Base-by-base conservation (phyloP, 2,888 invertebrate species). In the Cryptophagus acutangulus region DNA sequence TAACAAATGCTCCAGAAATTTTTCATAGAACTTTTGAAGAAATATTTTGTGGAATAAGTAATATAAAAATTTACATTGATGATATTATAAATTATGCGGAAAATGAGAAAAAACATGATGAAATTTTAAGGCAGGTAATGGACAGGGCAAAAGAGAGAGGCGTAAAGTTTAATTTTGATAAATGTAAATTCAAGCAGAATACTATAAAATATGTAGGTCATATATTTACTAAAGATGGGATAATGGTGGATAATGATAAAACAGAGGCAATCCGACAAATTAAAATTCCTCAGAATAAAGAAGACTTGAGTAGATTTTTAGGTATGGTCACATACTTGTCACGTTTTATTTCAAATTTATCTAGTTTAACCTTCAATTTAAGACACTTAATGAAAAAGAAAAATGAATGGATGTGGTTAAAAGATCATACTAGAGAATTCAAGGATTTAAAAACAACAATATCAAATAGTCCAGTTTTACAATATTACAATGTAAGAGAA, bases 121-220 rank as follows among this genome's bases (percentile, higher is more conserved):
- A 29, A 40, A 50, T 38, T n/a, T 29, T 50, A 13, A 25, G 39
- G 28, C 8, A 46, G 37, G 46, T 52, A 10, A 40, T 54, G 14
- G 10, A 46, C 33, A 28, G 40, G 39, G 51, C 51, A 9, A 31
- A 33, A 38, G 40, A 38, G 33, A 20, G 12, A 12, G 42, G 40
- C 9, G 38, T 52, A 3, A 54, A 38, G 40, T 55, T 55, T 34
- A 52, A 52, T 40, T 15, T 24, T 31, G 25, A 42, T 14, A 58
- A 58, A 45, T 51, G 50, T 37, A 38, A 48, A 38, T 47, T 57
- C 30, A 36, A 30, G 10, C 18, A 37, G 24, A 39, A 44, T 28
- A 45, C 51, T 42, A 41, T 58, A 5, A 51, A 46, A 34, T 58
- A 49, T 42, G 24, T 59, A 6, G 57, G 58, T 29, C 54, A 58